Base-by-base conservation (phyloP, 1,140 invertebrate genomes). In the Drosophila subpulchrella region DNA sequence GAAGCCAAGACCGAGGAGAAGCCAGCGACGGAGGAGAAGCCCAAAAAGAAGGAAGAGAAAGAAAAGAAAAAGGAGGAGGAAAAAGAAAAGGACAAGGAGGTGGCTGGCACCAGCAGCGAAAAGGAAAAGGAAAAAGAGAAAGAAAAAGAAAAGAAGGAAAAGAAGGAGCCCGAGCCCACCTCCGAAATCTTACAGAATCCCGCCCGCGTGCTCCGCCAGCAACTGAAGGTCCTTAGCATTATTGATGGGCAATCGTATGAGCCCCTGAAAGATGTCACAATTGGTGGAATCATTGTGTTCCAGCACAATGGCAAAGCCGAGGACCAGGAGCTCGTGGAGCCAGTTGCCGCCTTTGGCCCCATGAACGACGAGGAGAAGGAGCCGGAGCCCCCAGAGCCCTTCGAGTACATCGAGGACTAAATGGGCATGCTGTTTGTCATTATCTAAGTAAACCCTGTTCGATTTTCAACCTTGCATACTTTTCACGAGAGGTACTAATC, bases 221-320 rank as follows among this genome's bases (percentile, higher is more conserved):
- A 99, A 93, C 92, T 99, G 15, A 98, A 98, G 92, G 96, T 97
- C 6, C 93, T 99, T 13, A 94, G 95, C 47, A 93, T 98, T 58
- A 94, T 95, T 10, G 98, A 99, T 41, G 95, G 95, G 7, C 95
- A 95, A 46, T 94, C 95, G 15, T 99, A 98, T 90, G 94, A 93
- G 17, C 96, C 98, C 0, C 93, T 99, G 24, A 99, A 99, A 92
- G 98, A 99, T 88, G 94, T 98, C 10, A 95, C 95, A 12, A 98
- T 98, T 89, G 98, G 99, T 34, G 99, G 99, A 17, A 99, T 99
- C 78, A 96, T 99, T 27, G 98, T 99, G 94, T 95, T 99, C 73
- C 95, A 98, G 88, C 96, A 97, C 90, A 94, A 95, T 50, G 96
- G 97, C 60, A 95, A 96, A 12, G 95, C 95, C 1, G 94, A 94